Base-by-base conservation (phyloP, 2,113 vertebrate genomes). In the Percopsis transmontana region DNA sequence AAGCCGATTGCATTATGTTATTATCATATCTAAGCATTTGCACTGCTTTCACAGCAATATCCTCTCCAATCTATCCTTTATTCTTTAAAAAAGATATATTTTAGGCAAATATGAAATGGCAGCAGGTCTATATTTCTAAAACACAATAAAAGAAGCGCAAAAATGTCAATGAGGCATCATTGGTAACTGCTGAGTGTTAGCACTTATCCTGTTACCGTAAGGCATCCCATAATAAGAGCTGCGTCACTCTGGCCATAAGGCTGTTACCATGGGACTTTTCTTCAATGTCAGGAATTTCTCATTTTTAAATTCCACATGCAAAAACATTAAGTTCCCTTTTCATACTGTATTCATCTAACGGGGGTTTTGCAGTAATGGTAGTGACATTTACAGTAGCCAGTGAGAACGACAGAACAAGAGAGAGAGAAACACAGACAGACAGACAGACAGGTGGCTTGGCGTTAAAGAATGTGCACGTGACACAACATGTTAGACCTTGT, bases 201-300 rank as follows among this genome's bases (percentile, higher is more conserved):
- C 44, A 38, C 52, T 68, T 65, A 79, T 76, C 74, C 58, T 76
- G 67, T 65, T 72, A 66, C 47, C 60, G 64, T 63, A 52, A 58
- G 53, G 54, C 58, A 84, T 83, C 72, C 80, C 72, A 80, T 76
- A 83, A 79, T 75, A 79, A 74, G 80, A 76, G 60, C 68, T 55
- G 21, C 72, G 44, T 63, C 72, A 74, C 74, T 59, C 16, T 8
- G 58, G 58, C 58, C 56, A 66, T 64, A 65, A 63, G 48, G 58
- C 33, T 15, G 74, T 83, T 58, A 44, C 84, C 59, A 72, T 58
- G n/a, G 74, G 66, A 79, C 76, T 55, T 66, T 39, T 53, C 55
- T 74, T 72, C 52, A 23, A 41, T 60, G 83, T 58, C n/a, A 5
- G 56, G 57, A 77, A 76, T 87, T 82, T 59, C 10, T 15, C 77